A percentile compares a stretch with the other conserved stretches of the same genome.
Evolutionary conservation across 2,113 vertebrate genomes (phyloP).

Genomic region (Atrichornis clamosus): DNA sequence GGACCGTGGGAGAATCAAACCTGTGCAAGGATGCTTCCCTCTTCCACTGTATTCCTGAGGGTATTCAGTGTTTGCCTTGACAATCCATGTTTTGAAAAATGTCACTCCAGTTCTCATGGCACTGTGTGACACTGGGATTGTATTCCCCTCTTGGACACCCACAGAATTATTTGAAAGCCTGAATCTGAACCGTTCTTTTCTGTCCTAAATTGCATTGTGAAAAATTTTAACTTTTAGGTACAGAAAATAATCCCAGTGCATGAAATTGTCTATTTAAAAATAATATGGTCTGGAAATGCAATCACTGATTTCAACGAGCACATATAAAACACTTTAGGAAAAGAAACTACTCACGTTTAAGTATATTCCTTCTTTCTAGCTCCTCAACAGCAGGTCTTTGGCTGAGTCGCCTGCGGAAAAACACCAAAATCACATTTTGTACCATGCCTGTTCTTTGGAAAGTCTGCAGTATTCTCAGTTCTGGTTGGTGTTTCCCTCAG

Average conservation of each 20-base stretch:
- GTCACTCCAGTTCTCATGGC: neutral
- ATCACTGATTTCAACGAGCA: neutral
- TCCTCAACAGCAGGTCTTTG: conserved; percentile 96
- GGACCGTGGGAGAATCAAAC: neutral
- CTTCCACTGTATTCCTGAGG: neutral
- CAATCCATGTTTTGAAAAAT: neutral
- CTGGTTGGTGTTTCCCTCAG: neutral
- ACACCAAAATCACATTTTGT: conserved; percentile 95
- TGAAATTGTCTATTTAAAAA: neutral
- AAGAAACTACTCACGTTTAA: conserved; percentile 88
- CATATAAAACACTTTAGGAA: neutral
- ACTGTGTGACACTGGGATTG: neutral
- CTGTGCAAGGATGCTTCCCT: neutral
- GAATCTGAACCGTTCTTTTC: neutral
- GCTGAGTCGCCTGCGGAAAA: conserved; percentile 98
- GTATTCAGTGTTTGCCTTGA: neutral
- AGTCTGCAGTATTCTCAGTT: conserved; percentile 17
- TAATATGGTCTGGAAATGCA: neutral
- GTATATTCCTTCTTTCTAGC: conserved; percentile 95
- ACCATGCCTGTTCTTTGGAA: conserved; percentile 79
- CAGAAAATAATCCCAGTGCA: neutral
- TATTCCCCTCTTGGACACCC: neutral
- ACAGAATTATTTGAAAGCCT: neutral
- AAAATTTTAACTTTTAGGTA: neutral
- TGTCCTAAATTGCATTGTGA: neutral